Evolutionary conservation across 2,888 invertebrate species (phyloP), one percentile per base, ranked within the genome.

Genomic region (Chaetogeoica ovagalla): DNA sequence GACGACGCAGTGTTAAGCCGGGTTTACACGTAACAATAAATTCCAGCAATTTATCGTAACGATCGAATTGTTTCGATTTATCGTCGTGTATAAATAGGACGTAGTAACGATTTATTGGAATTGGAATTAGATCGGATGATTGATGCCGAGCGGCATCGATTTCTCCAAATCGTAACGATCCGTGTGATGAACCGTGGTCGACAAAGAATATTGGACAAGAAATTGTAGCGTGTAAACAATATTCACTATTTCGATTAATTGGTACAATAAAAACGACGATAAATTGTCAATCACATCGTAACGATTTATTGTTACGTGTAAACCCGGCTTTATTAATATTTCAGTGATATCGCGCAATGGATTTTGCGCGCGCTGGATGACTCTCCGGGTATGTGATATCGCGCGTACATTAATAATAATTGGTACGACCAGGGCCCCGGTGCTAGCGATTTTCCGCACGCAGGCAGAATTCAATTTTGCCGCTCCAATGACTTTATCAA

Each of bases 1-100:
- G n/a, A n/a, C n/a, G n/a, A n/a, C n/a, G n/a, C n/a, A n/a, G n/a
- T 48, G 30, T 30, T 30, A 30, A 30, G 43, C 59, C 43, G 39
- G 75, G 55, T 75, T 75, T 75, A 75, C 75, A 65, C 63, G 65
- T 7, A 55, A 75, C 75, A 21, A 75, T 65, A 75, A 74, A 74
- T 74, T 2, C 63, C 4, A 75, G 37, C 66, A 75, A 66, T 66
- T 66, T 59, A 66, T 75, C 21, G 66, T 75, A 75, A 66, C 55
- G 55, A 66, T 66, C 37, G 75, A 66, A 75, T 66, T 75, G 75
- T 66, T 75, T 43, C 66, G 39, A 75, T 75, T 66, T 75, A 66
- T 75, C 75, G 55, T 55, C 57, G 4, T 3, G 55, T 55, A 15
- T 55, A 55, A 55, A 55, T 55, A 55, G 55, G 55, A 52, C 15